phyloP scores from a whole-genome alignment of 2,888 invertebrate genomes.

The Phragmatobia fuliginosa region DNA sequence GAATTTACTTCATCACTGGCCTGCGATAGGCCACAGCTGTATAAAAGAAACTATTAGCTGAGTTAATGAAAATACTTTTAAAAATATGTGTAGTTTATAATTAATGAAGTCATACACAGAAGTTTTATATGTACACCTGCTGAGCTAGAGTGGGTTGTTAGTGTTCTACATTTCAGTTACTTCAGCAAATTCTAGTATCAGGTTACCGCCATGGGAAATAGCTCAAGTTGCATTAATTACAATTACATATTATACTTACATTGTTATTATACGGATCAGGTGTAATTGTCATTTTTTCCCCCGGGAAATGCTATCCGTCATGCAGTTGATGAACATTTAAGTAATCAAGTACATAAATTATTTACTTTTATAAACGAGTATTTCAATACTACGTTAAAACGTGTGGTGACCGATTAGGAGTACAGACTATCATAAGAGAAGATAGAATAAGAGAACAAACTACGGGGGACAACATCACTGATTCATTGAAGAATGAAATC shows the following conservation, averaged over 20 bases:
- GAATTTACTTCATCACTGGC: not conserved
- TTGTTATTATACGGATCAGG: not conserved
- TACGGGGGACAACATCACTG: no score
- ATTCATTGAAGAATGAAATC: no score
- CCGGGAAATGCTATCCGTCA: not conserved
- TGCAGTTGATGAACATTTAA: not conserved
- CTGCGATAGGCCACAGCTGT: no score
- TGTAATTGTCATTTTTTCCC: not conserved
- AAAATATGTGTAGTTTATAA: not conserved
- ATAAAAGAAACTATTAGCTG: no score
- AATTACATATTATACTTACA: not conserved
- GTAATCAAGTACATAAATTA: not conserved
- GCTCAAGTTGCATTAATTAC: slow-evolving; percentile 10
- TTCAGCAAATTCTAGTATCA: slow-evolving; percentile 25
- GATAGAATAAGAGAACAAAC: no score
- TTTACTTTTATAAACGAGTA: no score
- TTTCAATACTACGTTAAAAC: no score
- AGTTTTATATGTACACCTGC: not conserved
- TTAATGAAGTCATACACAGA: not conserved
- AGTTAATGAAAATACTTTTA: no score
- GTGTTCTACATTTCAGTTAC: slow-evolving; percentile 22
- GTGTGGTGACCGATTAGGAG: no score
- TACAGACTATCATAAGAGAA: no score
- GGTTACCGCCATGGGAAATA: slow-evolving; percentile 8
- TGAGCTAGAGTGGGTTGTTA: not conserved